Evolutionary conservation across 2,888 invertebrate genomes (phyloP).

Genomic region (Scaptomyza parva): DNA sequence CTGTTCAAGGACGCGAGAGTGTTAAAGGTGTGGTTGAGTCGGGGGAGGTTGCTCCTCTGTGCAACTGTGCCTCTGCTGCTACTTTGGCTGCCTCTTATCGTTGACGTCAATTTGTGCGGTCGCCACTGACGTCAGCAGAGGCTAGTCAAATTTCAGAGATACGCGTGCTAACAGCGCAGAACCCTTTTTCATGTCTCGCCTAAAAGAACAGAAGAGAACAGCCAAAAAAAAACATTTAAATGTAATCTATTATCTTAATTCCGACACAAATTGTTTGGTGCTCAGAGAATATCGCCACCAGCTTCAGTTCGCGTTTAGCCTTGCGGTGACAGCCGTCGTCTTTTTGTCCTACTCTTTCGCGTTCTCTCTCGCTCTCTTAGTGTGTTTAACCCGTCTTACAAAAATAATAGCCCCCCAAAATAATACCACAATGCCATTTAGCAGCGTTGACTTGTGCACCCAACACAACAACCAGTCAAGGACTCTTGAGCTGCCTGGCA

Average conservation of each 20-base stretch:
- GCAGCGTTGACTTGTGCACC: slow-evolving; percentile 59
- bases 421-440: slow-evolving; percentile 67
- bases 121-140: slow-evolving; percentile 30
- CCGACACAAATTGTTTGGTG: slow-evolving; percentile 77
- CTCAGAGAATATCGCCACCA: slow-evolving; percentile 7
- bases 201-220: slow-evolving; percentile 11
- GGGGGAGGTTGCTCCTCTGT: slow-evolving; percentile 16
- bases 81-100: too few species aligned
- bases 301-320: slow-evolving; percentile 18
- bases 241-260: slow-evolving; percentile 81
- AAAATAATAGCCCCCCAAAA: slow-evolving; percentile 67
- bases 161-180: slow-evolving; percentile 50
- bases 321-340: slow-evolving; percentile 55
- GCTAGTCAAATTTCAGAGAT: slow-evolving; percentile 44
- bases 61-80: slow-evolving; percentile 13
- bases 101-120: slow-evolving; percentile 16
- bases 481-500: slow-evolving; percentile 65
- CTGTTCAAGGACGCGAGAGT: slow-evolving; percentile 51
- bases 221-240: slow-evolving; percentile 67
- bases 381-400: slow-evolving; percentile 62
- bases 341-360: slow-evolving; percentile 2
- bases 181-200: slow-evolving; percentile 58
- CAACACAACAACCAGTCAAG: slow-evolving; percentile 54
- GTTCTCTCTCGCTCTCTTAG: neutral
- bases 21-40: neutral